phyloP scores from a whole-genome alignment of 2,888 invertebrate species.

The Limnephilus marmoratus region DNA sequence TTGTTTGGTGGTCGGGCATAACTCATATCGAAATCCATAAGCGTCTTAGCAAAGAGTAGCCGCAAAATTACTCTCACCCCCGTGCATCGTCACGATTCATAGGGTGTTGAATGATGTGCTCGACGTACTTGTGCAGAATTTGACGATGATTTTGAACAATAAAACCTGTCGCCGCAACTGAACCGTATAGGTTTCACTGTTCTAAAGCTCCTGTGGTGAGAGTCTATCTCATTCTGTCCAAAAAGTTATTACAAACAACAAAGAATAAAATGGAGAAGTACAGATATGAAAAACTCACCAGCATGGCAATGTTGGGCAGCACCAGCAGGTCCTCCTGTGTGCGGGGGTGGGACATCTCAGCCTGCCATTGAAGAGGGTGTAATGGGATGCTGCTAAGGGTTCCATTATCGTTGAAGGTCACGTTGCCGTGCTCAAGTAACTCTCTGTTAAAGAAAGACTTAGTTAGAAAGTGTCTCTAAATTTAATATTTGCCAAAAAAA shows the following conservation, averaged over 20 bases:
- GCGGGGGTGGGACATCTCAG: conserved; percentile 85
- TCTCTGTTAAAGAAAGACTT: conserved; percentile 77
- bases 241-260: neutral
- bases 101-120: no score
- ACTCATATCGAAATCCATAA: no score
- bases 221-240: neutral
- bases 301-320: conserved; percentile 88
- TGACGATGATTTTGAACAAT: no score
- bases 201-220: no score
- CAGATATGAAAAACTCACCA: conserved; percentile 80
- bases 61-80: no score
- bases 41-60: no score
- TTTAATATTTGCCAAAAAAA: neutral
- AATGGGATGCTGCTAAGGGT: conserved; percentile 83
- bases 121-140: no score
- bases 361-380: conserved; percentile 87
- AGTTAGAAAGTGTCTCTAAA: neutral
- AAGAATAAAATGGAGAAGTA: neutral
- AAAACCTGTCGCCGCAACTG: no score
- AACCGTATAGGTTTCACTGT: no score
- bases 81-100: no score
- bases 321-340: conserved; percentile 85
- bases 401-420: conserved; percentile 85
- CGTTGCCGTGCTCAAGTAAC: conserved; percentile 81
- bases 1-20: no score